Percentiles rank a stretch among this genome's conserved stretches.
phyloP scores from a whole-genome alignment of 2,797 vertebrate species.

The Stomatorhinus walkeri region DNA sequence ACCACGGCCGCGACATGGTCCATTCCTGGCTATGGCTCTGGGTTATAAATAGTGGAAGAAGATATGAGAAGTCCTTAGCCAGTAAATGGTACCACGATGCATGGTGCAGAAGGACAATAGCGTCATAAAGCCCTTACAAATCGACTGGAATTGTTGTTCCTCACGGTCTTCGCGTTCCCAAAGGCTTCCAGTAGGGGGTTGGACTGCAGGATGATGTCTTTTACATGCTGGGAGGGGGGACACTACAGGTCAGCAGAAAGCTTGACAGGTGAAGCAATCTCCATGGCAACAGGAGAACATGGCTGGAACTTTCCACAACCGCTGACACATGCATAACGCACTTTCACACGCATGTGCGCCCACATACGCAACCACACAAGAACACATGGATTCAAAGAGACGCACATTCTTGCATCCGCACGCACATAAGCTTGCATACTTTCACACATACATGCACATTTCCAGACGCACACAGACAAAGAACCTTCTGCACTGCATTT shows the following conservation, averaged over 20 bases:
- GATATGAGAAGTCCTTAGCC: background rate
- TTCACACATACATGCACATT: background rate
- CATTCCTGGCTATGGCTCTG: conserved; percentile 28
- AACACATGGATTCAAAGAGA: conserved; percentile 15
- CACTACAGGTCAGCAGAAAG: background rate
- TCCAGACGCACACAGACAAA: background rate
- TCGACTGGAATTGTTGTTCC: conserved; percentile 97
- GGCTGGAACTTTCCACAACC: background rate
- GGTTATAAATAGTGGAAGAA: background rate
- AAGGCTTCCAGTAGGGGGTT: conserved; percentile 96
- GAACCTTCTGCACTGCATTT: conserved; percentile 50
- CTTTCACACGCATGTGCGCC: background rate
- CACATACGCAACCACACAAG: background rate
- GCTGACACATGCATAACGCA: background rate
- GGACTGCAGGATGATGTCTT: conserved; percentile 97
- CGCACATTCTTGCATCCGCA: conserved; percentile 25
- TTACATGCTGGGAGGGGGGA: conserved; percentile 75
- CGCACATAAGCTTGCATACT: background rate
- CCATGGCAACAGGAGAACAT: background rate
- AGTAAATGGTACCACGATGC: conserved; percentile 14
- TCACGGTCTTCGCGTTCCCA: conserved; percentile 92
- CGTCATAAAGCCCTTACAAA: conserved; percentile 68
- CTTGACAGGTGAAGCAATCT: background rate
- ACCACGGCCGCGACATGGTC: background rate
- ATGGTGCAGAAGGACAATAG: background rate